Evolutionary conservation across 2,113 vertebrate genomes (phyloP).

Genomic region (Amphiprion ocellaris): DNA sequence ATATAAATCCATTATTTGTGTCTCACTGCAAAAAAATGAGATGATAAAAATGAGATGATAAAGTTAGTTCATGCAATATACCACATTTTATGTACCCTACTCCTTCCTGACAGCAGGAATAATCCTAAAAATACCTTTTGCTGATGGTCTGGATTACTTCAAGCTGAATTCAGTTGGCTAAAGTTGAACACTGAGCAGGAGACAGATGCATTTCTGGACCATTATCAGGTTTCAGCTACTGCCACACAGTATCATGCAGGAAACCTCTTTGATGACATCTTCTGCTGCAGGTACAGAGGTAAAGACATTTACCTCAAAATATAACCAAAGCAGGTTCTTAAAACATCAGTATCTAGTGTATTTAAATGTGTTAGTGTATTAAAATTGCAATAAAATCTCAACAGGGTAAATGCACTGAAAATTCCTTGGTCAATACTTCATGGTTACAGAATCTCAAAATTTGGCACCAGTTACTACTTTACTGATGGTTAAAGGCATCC

Average conservation of each 20-base stretch:
- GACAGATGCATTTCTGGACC: slow-evolving; percentile 20
- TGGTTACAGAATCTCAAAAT: too few species aligned
- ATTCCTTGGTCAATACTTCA: too few species aligned
- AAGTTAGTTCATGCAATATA: background rate
- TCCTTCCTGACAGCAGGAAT: slow-evolving; percentile 54
- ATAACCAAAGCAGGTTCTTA: too few species aligned
- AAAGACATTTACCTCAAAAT: background rate
- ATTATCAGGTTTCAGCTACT: slow-evolving; percentile 17
- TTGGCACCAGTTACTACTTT: too few species aligned
- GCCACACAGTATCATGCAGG: slow-evolving; percentile 7
- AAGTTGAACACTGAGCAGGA: slow-evolving; percentile 21
- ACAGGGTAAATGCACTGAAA: too few species aligned
- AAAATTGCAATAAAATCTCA: too few species aligned
- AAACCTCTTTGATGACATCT: background rate
- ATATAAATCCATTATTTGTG: background rate
- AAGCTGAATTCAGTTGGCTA: slow-evolving; percentile 43
- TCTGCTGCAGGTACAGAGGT: slow-evolving; percentile 18
- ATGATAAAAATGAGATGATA: background rate
- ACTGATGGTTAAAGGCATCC: too few species aligned
- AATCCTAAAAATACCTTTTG: slow-evolving; percentile 31
- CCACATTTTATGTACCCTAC: slow-evolving; percentile 3
- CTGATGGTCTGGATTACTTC: slow-evolving; percentile 37
- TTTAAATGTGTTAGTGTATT: too few species aligned
- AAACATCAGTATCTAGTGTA: too few species aligned
- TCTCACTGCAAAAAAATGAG: too few species aligned